Base-by-base conservation (phyloP, 2,888 invertebrate species). In the Campoplex capitator region DNA sequence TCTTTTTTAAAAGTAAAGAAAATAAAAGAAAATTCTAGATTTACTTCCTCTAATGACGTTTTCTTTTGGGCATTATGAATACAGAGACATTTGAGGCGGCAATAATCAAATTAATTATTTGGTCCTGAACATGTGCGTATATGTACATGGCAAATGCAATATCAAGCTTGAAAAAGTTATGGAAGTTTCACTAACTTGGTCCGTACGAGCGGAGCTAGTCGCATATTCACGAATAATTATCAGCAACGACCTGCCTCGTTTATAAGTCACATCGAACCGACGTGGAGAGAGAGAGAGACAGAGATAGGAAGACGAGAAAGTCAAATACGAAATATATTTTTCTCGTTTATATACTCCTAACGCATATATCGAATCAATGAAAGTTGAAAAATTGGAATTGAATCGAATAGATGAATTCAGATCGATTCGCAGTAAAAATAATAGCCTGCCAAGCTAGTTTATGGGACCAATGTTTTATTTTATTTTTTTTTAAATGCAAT, bases 201-300 rank as follows among this genome's bases (percentile, higher is more conserved):
- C 70, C 18, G 2, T 11, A 18, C 38, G 35, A 18, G 28, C 48
- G 48, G 38, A 56, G 58, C 58, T 75, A 83, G 80, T 80, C 76
- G 56, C 71, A 80, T 58, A 79, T 70, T 68, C 71, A 65, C 76
- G 83, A 86, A 86, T 86, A 86, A 86, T 86, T 86, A 76, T 80
- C 80, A 80, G 18, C 28, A 45, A 45, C 48, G 76, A 62, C 32
- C 62, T 76, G 45, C 28, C 62, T 76, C 62, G 76, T 62, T 80
- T 80, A 80, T 80, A 67, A 79, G 76, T 76, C 56, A 76, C 54
- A 83, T 65, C 75, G 51, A 67, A 70, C 23, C 56, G 65, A 48
- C 23, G 54, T 35, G 48, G 65, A 81, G 18, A 62, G 62, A 67
- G 70, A 38, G 38, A 38, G 38, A 38, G 38, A 38, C 38, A 38